Percentiles rank a stretch among this genome's conserved stretches.
Evolutionary conservation across 2,888 invertebrate genomes (phyloP).

Genomic region (Scaptomyza polygonia): DNA sequence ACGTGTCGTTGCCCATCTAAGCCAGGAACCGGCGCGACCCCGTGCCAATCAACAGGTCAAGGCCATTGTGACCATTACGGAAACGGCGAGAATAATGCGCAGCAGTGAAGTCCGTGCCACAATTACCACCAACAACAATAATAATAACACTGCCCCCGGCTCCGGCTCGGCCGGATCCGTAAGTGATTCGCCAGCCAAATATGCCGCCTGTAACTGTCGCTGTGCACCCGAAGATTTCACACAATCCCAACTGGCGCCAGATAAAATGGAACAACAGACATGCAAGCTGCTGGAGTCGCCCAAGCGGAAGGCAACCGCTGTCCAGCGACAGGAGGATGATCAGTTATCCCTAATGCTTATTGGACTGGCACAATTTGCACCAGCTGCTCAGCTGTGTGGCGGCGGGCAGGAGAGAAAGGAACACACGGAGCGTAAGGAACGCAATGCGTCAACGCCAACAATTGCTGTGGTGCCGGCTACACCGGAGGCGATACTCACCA

Average conservation of each 20-base stretch:
- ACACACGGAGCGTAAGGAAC: background rate
- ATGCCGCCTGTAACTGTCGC: slow-evolving; percentile 82
- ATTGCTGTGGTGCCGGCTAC: slow-evolving; percentile 91
- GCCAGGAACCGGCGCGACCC: slow-evolving; percentile 53
- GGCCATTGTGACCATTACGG: slow-evolving; percentile 71
- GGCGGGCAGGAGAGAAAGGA: slow-evolving; percentile 5
- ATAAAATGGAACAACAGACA: slow-evolving; percentile 83
- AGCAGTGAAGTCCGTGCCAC: slow-evolving; percentile 39
- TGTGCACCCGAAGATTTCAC: slow-evolving; percentile 83
- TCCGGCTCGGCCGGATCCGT: slow-evolving; percentile 11
- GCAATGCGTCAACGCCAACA: slow-evolving; percentile 85
- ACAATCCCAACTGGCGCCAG: slow-evolving; percentile 81
- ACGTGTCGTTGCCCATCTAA: slow-evolving; percentile 60
- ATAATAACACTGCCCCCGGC: background rate
- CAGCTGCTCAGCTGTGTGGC: slow-evolving; percentile 85
- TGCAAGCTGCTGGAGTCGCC: slow-evolving; percentile 83
- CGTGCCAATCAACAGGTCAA: slow-evolving; percentile 71
- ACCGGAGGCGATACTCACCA: slow-evolving; percentile 86
- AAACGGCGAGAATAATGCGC: slow-evolving; percentile 73
- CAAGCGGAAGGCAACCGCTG: slow-evolving; percentile 59
- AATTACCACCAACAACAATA: background rate
- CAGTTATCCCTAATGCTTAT: slow-evolving; percentile 88
- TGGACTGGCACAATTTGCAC: slow-evolving; percentile 86
- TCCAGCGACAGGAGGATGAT: slow-evolving; percentile 85
- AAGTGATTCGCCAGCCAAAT: slow-evolving; percentile 54